Percentiles rank a stretch among this genome's conserved stretches.
Conservation (phyloP, 23 tunicate species). For the Ciona savignyi region DNA sequence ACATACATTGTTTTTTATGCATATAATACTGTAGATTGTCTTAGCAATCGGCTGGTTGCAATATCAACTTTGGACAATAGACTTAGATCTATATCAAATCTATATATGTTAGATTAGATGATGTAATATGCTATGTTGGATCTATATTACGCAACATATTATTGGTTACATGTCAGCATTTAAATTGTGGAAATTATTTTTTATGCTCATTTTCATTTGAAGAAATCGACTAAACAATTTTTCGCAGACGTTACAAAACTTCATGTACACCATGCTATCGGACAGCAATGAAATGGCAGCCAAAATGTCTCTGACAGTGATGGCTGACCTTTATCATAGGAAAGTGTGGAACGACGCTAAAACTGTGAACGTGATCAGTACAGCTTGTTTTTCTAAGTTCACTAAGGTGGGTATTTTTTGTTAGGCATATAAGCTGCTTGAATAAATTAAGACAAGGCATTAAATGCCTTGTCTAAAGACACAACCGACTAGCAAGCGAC, state of each 20-base stretch:
- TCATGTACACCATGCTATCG: slow-evolving; percentile 81
- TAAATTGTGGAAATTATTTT: not conserved
- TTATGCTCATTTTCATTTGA: not conserved
- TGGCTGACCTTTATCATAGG: slow-evolving; percentile 75
- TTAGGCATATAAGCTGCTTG: no score
- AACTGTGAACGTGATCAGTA: slow-evolving; percentile 92
- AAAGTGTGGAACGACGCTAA: slow-evolving; percentile 94
- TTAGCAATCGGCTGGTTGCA: no score
- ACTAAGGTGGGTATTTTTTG: no score
- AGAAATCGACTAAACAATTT: no score
- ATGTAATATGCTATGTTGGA: not conserved
- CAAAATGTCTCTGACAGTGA: slow-evolving; percentile 70
- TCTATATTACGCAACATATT: no score
- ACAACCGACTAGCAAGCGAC: no score
- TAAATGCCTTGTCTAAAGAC: no score
- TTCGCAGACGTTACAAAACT: slow-evolving; percentile 72
- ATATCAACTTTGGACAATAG: no score
- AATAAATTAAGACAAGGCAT: no score
- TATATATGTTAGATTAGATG: not conserved
- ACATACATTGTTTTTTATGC: no score
- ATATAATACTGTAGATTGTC: no score
- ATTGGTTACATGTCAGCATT: not conserved
- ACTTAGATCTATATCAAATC: not conserved
- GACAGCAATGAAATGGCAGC: slow-evolving; percentile 60
- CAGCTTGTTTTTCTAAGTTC: slow-evolving; percentile 86